These are phyloP conservation scores for Sigmodon hispidus DNA, from an alignment of 2,113 vertebrate genomes.

Conservation along the genomic window DNA sequence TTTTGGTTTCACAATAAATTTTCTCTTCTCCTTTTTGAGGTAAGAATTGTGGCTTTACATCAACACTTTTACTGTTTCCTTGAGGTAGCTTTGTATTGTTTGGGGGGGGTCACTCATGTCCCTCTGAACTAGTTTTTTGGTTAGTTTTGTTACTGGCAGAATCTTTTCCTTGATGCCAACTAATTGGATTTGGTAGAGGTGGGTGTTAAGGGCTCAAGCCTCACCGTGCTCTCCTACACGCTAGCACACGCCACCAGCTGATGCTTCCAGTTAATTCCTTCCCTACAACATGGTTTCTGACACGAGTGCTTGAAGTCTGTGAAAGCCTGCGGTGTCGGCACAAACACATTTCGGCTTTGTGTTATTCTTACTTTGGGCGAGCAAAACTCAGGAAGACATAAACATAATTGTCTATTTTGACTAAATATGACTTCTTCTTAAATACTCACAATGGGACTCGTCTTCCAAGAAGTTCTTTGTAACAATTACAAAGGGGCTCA, in stretches of 20 bases:
- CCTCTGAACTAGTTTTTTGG: neutral
- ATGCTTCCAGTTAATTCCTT: neutral
- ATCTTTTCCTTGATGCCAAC: neutral
- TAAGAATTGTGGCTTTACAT: neutral
- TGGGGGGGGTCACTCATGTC: neutral
- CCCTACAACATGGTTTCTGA: neutral
- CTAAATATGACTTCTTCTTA: conserved; percentile 65
- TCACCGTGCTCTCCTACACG: neutral
- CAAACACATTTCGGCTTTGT: conserved; percentile 29
- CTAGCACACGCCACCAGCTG: neutral
- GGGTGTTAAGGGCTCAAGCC: neutral
- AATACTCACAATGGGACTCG: conserved; percentile 60
- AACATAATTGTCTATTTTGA: conserved; percentile 58
- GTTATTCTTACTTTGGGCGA: conserved; percentile 46
- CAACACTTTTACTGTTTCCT: neutral
- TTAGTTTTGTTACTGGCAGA: conserved; percentile 1
- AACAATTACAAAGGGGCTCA: conserved; percentile 48
- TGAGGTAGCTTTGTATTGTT: neutral
- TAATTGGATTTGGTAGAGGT: neutral
- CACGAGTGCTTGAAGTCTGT: neutral
- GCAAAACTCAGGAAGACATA: conserved; percentile 52
- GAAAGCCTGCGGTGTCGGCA: neutral
- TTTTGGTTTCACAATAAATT: neutral
- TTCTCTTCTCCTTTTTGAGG: neutral
- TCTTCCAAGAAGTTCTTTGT: conserved; percentile 55